Conservation (phyloP, 2,113 vertebrate genomes). For the Athene noctua region DNA sequence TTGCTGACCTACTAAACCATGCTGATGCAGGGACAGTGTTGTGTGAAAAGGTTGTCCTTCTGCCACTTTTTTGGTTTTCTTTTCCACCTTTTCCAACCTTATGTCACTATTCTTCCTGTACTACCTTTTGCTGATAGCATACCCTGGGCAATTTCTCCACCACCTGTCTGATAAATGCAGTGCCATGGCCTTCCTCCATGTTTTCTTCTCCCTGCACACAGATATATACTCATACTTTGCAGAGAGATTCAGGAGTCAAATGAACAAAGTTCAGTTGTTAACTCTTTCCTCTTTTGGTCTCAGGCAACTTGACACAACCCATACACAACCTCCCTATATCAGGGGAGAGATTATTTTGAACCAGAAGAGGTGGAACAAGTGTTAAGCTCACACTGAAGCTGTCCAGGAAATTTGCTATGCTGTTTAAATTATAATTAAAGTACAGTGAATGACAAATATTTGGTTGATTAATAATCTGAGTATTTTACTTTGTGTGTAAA, state of each 20-base stretch:
- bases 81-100: background rate
- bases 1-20: background rate
- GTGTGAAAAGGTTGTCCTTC: background rate
- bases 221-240: no score
- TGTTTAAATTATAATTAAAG: background rate
- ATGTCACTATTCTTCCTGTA: background rate
- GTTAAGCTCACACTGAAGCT: background rate
- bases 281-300: background rate
- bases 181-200: background rate
- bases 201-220: background rate
- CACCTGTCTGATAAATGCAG: background rate
- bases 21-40: background rate
- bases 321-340: background rate
- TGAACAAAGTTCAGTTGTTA: background rate
- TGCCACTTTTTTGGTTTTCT: background rate
- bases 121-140: background rate
- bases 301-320: background rate
- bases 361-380: background rate
- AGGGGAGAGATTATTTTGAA: background rate
- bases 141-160: background rate
- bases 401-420: background rate
- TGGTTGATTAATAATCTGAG: slow-evolving; percentile 52
- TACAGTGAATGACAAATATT: slow-evolving; percentile 53
- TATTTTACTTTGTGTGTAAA: slow-evolving; percentile 53
- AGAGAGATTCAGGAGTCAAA: background rate